Evolutionary conservation across 1,140 invertebrate species (phyloP).

Genomic region (Idris sp.): DNA sequence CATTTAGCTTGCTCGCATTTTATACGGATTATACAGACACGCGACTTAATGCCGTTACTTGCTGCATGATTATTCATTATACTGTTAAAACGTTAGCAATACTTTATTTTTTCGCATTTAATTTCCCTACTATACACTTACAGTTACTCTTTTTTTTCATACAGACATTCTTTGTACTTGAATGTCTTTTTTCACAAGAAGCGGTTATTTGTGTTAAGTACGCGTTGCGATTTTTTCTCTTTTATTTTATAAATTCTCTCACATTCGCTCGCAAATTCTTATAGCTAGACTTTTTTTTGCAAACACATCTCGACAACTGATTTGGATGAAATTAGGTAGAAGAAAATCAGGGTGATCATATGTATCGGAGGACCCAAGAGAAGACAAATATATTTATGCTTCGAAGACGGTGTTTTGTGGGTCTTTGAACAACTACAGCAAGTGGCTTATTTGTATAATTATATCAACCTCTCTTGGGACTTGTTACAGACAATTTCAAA

Average conservation of each 20-base stretch:
- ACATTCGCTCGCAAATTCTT: constrained; percentile 50
- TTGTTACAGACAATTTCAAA: constrained; percentile 58
- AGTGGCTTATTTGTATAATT: not conserved
- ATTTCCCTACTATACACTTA: constrained; percentile 54
- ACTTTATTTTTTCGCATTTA: constrained; percentile 38
- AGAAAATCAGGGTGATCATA: constrained; percentile 38
- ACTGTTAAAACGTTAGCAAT: constrained; percentile 61
- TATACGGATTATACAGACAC: constrained; percentile 21
- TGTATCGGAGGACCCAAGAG: constrained; percentile 1
- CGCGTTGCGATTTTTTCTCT: constrained; percentile 31
- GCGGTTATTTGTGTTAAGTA: constrained; percentile 44
- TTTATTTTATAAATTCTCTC: constrained; percentile 62
- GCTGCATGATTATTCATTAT: constrained; percentile 58
- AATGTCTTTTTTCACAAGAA: constrained; percentile 43
- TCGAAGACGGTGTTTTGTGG: not conserved
- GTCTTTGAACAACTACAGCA: not conserved
- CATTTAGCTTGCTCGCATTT: constrained; percentile 9
- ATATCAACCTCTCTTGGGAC: too few species aligned
- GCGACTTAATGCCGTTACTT: constrained; percentile 19
- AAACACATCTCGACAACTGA: constrained; percentile 45
- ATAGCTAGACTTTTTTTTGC: constrained; percentile 57
- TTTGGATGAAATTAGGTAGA: constrained; percentile 40
- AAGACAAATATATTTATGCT: constrained; percentile 10
- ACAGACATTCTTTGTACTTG: constrained; percentile 31
- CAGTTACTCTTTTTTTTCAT: constrained; percentile 46